phyloP scores from a whole-genome alignment of 2,797 vertebrate species.

The Anabacerthia variegaticeps region DNA sequence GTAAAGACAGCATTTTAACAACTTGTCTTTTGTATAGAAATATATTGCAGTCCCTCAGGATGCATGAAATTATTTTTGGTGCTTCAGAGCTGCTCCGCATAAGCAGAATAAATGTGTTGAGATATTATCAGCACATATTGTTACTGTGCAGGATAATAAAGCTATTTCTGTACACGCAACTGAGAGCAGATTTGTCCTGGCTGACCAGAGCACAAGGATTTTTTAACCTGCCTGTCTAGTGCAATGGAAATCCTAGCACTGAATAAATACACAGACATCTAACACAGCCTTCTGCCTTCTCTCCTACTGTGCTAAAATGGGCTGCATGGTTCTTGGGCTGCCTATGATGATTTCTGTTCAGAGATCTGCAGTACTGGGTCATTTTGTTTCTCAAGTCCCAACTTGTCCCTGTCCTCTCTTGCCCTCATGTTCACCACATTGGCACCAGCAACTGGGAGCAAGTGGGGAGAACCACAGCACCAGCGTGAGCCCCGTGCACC shows the following conservation, averaged over 20 bases:
- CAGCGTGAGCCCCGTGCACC: not conserved
- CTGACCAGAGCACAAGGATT: not conserved
- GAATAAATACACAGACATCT: not conserved
- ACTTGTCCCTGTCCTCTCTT: not conserved
- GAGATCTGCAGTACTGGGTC: not conserved
- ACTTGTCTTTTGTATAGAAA: slow-evolving; percentile 7
- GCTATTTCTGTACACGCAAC: slow-evolving; percentile 36
- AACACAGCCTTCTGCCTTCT: not conserved
- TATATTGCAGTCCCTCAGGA: slow-evolving; percentile 31
- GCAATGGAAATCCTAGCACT: not conserved
- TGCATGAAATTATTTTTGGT: slow-evolving; percentile 53
- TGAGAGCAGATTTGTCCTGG: slow-evolving; percentile 3
- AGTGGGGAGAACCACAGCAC: not conserved
- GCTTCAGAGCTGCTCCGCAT: slow-evolving; percentile 48
- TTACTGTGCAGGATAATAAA: slow-evolving; percentile 43
- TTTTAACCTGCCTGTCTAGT: slow-evolving; percentile 14
- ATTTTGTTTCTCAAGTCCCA: not conserved
- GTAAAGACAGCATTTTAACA: slow-evolving; percentile 14
- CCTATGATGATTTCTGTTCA: not conserved
- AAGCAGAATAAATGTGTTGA: slow-evolving; percentile 45
- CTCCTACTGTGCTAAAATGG: not conserved
- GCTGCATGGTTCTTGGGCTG: not conserved
- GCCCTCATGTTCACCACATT: not conserved
- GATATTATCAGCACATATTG: slow-evolving; percentile 51
- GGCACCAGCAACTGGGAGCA: not conserved